phyloP scores from a whole-genome alignment of 2,888 invertebrate species.

The Hecatera dysodea region DNA sequence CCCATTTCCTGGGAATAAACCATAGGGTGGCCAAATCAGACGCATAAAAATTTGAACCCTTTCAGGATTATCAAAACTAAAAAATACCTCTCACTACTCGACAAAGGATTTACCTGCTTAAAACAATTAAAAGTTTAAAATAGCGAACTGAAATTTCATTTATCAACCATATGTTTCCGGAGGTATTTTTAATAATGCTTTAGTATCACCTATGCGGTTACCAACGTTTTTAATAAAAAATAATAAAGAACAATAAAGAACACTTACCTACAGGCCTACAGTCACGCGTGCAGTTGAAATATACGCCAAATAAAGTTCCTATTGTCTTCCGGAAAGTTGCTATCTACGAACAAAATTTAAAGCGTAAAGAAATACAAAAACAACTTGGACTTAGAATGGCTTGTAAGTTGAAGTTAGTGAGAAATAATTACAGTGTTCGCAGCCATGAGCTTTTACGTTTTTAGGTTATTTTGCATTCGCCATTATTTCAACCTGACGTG shows the following conservation, averaged over 20 bases:
- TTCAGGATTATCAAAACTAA: conserved; percentile 22
- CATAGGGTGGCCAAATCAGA: not conserved
- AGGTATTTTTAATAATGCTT: conserved; percentile 2
- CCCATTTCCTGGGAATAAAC: too few relatives aligned
- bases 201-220: not conserved
- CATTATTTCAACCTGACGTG: conserved; percentile 55
- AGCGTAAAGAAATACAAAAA: conserved; percentile 65
- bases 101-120: conserved; percentile 11
- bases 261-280: not conserved
- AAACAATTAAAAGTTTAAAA: conserved; percentile 32
- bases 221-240: not conserved
- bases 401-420: conserved; percentile 73
- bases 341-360: conserved; percentile 33
- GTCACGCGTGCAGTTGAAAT: not conserved
- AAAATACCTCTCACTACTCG: conserved; percentile 14
- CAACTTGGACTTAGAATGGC: conserved; percentile 67
- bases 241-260: too few relatives aligned
- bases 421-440: conserved; percentile 75
- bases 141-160: conserved; percentile 25
- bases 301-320: conserved; percentile 16
- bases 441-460: conserved; percentile 67
- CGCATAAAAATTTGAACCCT: conserved; percentile 15
- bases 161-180: not conserved
- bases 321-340: too few relatives aligned
- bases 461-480: conserved; percentile 69